Evolutionary conservation across 37 sponge, comb jelly and placozoan species (phyloP), one percentile per base, ranked within the genome.

Genomic region (Tethya wilhelma): DNA sequence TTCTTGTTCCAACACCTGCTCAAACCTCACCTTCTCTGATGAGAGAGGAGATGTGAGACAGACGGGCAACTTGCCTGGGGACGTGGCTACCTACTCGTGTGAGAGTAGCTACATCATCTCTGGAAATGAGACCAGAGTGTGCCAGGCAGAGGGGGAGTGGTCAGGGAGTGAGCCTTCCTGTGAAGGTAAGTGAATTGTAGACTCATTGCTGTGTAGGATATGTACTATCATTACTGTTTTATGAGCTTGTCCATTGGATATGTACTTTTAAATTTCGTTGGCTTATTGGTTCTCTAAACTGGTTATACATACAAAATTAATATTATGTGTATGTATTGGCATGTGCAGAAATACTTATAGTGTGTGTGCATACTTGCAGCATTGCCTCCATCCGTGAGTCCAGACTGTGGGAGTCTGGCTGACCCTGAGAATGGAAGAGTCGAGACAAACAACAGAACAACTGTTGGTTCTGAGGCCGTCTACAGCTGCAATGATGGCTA

Each of bases 121-220:
- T 11, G 89, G 89, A 65, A 34, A 25, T 22, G 32, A 30, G 39
- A 80, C 64, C 14, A 75, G 81, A 63, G 44, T 38, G 5, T 92
- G 93, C 64, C 75, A 73, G 38, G 69, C 17, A 32, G 58, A 66
- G 56, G 79, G 74, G 37, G 44, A 74, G 38, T 91, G 92, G 92
- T 84, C 84, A 28, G 84, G 81, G 20, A 26, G 22, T 39, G 68
- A 28, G n/a, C 79, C 88, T 23, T 33, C 70, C 32, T 90, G 90
- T 69, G 66, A 30, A 71, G 73, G 90, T 89, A 44, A 43, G 90
- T 44, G n/a, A n/a, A n/a, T n/a, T n/a, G n/a, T n/a, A n/a, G n/a
- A n/a, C n/a, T n/a, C n/a, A n/a, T n/a, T n/a, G n/a, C n/a, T n/a
- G n/a, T n/a, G n/a, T n/a, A n/a, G n/a, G n/a, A n/a, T n/a, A n/a